Percentiles rank a stretch among this genome's conserved stretches.
Evolutionary conservation across 2,888 invertebrate species (phyloP).

Genomic region (Euproctis similis): DNA sequence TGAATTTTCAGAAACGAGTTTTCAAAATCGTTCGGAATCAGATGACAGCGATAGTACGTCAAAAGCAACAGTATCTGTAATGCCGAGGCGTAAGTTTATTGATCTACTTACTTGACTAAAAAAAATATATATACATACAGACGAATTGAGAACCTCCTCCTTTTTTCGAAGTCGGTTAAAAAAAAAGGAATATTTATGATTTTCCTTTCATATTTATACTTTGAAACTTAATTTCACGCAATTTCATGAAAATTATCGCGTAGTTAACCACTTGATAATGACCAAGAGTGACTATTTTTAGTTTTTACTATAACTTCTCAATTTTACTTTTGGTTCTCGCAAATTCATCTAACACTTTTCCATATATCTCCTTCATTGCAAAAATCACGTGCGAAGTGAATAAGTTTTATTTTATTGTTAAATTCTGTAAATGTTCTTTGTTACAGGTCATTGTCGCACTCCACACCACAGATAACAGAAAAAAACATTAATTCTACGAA

Average conservation of each 20-base stretch:
- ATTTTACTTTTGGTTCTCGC: background rate
- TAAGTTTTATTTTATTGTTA: background rate
- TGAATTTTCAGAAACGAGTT: conserved; percentile 64
- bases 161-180: too few relatives aligned
- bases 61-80: conserved; percentile 59
- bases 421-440: conserved; percentile 12
- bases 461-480: conserved; percentile 66
- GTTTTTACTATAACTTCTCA: background rate
- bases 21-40: conserved; percentile 66
- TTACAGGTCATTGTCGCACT: conserved; percentile 66
- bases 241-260: background rate
- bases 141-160: too few relatives aligned
- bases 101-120: too few relatives aligned
- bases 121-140: too few relatives aligned
- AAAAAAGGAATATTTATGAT: too few relatives aligned
- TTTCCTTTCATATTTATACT: too few relatives aligned
- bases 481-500: conserved; percentile 16
- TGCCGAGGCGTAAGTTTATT: conserved; percentile 64
- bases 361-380: background rate
- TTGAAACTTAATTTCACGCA: too few relatives aligned
- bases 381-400: too few relatives aligned
- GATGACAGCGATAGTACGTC: conserved; percentile 72
- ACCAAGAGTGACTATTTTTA: background rate
- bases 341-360: background rate
- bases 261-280: background rate